These are phyloP conservation scores for Amniataba percoides DNA, from an alignment of 2,797 vertebrate genomes.

Conservation along the genomic window DNA sequence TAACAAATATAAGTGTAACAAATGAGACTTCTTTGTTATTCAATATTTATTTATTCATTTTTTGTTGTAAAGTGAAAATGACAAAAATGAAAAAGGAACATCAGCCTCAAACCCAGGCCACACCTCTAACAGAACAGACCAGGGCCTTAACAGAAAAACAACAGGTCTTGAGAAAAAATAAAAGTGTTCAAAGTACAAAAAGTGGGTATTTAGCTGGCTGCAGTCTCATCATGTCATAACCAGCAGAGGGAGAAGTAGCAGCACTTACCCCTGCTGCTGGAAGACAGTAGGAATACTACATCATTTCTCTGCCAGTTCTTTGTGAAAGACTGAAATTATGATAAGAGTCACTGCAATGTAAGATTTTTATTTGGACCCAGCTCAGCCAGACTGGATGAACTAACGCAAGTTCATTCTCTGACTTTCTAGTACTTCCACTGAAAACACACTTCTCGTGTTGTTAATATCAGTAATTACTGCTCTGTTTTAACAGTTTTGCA, in stretches of 20 bases:
- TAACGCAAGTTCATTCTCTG: background rate
- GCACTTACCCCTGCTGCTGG: background rate
- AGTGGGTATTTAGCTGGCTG: background rate
- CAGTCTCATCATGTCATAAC: background rate
- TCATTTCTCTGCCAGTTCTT: background rate
- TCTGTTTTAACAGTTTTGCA: too few relatives aligned
- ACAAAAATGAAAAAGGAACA: background rate
- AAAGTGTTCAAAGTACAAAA: background rate
- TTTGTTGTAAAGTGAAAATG: background rate
- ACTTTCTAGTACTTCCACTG: background rate
- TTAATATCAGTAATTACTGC: too few relatives aligned
- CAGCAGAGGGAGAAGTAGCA: background rate
- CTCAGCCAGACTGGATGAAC: background rate
- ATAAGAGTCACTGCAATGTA: background rate
- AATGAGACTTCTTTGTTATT: background rate
- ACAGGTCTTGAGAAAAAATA: background rate
- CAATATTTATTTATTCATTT: background rate
- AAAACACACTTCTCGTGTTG: too few relatives aligned
- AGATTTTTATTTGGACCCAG: background rate
- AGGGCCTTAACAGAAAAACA: too few relatives aligned
- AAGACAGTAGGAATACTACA: background rate
- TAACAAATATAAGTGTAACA: background rate
- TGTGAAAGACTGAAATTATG: background rate
- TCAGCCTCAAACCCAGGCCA: background rate
- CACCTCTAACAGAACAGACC: background rate